Evolutionary conservation across 2,888 invertebrate species (phyloP).

Genomic region (Drosophila kanekoi): DNA sequence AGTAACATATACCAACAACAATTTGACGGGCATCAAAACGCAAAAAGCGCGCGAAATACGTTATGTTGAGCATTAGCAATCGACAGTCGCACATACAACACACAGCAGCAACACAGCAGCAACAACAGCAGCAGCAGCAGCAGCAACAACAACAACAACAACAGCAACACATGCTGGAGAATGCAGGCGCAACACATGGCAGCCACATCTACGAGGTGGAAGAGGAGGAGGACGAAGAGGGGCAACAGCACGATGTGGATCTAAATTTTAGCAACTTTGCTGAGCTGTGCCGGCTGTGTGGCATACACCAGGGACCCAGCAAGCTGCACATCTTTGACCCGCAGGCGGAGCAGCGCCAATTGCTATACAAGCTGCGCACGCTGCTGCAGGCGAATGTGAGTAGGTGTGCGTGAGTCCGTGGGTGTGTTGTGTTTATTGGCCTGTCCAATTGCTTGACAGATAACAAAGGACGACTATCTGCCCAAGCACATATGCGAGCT

Average conservation of each 20-base stretch:
- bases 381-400: conserved; percentile 90
- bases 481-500: conserved; percentile 90
- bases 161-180: conserved; percentile 19
- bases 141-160: conserved; percentile 43
- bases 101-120: conserved; percentile 52
- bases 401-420: conserved; percentile 7
- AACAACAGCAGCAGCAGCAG: conserved; percentile 81
- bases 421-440: background rate
- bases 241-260: conserved; percentile 84
- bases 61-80: conserved; percentile 81
- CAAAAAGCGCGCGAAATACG: conserved; percentile 51
- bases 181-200: conserved; percentile 60
- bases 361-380: conserved; percentile 89
- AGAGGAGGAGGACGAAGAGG: conserved; percentile 78
- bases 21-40: background rate
- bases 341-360: conserved; percentile 90
- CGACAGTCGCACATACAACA: conserved; percentile 48
- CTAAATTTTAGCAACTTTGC: conserved; percentile 89
- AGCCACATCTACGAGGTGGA: conserved; percentile 53
- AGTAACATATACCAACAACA: background rate
- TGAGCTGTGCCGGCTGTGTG: conserved; percentile 90
- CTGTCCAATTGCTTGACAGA: conserved; percentile 84
- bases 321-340: conserved; percentile 90
- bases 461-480: conserved; percentile 90
- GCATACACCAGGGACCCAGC: conserved; percentile 89